Evolutionary conservation across 2,113 vertebrate species (phyloP).

Genomic region (Electrona antarctica): DNA sequence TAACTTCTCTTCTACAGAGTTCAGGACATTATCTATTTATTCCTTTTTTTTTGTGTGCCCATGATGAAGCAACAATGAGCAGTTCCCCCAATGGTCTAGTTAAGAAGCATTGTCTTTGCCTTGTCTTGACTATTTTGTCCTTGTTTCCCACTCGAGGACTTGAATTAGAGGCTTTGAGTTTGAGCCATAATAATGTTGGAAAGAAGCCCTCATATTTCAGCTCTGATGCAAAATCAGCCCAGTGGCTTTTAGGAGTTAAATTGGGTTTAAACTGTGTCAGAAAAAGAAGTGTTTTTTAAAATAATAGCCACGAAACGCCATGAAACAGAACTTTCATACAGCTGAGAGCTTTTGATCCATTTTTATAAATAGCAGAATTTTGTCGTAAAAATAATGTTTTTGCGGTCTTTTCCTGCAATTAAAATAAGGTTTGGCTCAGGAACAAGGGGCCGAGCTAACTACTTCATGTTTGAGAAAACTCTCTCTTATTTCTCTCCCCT

Average conservation of each 20-base stretch:
- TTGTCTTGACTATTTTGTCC: constrained; percentile 49
- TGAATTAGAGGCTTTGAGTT: constrained; percentile 54
- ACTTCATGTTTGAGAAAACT: constrained; percentile 54
- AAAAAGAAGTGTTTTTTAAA: constrained; percentile 62
- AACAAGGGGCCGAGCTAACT: constrained; percentile 68
- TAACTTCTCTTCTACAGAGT: constrained; percentile 41
- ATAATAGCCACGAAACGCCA: constrained; percentile 59
- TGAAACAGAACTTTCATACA: constrained; percentile 61
- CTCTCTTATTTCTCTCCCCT: constrained; percentile 2
- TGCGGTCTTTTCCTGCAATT: constrained; percentile 74
- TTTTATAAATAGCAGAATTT: constrained; percentile 78
- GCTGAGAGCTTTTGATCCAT: constrained; percentile 66
- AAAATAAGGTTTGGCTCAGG: constrained; percentile 71
- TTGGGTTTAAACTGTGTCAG: constrained; percentile 68
- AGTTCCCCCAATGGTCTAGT: constrained; percentile 21
- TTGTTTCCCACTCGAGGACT: constrained; percentile 42
- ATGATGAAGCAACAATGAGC: constrained; percentile 39
- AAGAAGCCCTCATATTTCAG: constrained; percentile 55
- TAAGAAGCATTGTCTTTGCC: constrained; percentile 31
- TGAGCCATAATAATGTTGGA: constrained; percentile 54
- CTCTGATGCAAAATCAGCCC: constrained; percentile 56
- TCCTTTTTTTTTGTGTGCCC: constrained; percentile 3
- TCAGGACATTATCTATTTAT: constrained; percentile 15
- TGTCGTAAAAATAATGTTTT: constrained; percentile 75
- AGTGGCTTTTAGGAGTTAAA: constrained; percentile 63